Conservation (phyloP, 1,140 invertebrate species). For the Cecropterus lyciades region DNA sequence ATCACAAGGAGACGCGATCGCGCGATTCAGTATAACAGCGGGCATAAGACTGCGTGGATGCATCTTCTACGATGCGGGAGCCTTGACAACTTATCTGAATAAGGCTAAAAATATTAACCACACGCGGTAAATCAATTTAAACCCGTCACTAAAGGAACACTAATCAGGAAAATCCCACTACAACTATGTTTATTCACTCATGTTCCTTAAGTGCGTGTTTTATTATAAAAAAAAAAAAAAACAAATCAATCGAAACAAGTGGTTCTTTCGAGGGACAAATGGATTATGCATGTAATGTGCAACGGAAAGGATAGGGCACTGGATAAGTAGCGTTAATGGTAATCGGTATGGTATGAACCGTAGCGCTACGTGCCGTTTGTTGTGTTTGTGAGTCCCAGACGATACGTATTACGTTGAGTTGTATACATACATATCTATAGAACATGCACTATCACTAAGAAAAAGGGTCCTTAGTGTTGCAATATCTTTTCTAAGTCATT, state of each 20-base stretch:
- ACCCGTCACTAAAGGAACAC: constrained; percentile 20
- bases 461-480: no score
- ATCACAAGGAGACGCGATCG: constrained; percentile 46
- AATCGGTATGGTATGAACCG: constrained; percentile 44
- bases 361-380: constrained; percentile 50
- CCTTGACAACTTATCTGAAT: constrained; percentile 65
- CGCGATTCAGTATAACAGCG: constrained; percentile 40
- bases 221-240: background rate
- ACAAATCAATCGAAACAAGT: constrained; percentile 32
- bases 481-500: no score
- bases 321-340: constrained; percentile 41
- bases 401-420: constrained; percentile 1
- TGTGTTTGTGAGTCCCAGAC: constrained; percentile 3
- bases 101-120: constrained; percentile 64
- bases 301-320: constrained; percentile 41
- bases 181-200: constrained; percentile 24
- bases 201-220: background rate
- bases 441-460: background rate
- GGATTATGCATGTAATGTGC: constrained; percentile 45
- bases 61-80: constrained; percentile 47
- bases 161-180: constrained; percentile 19
- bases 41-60: constrained; percentile 44
- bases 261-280: constrained; percentile 51
- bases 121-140: constrained; percentile 50
- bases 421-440: background rate